Conservation (phyloP, 2,113 vertebrate species). For the Serilophus lunatus region DNA sequence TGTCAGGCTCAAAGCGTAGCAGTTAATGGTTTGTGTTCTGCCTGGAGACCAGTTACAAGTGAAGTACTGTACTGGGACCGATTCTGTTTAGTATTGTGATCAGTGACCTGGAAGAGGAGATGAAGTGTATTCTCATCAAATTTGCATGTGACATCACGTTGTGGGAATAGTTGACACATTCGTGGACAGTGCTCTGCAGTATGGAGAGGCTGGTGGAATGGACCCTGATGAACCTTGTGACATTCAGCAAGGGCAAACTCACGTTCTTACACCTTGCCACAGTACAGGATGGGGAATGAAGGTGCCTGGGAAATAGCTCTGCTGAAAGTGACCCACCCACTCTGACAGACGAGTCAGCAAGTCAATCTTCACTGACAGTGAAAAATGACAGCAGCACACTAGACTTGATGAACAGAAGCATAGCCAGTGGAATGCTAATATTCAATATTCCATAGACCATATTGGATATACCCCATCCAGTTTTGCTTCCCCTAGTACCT, state of each 20-base stretch:
- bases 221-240: rapidly evolving
- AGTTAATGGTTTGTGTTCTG: background rate
- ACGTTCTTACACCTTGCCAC: rapidly evolving
- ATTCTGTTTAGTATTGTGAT: background rate
- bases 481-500: background rate
- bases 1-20: background rate
- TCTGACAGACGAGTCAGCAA: background rate
- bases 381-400: background rate
- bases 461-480: background rate
- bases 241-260: background rate
- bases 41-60: background rate
- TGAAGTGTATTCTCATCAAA: background rate
- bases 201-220: background rate
- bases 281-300: no score
- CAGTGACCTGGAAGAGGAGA: background rate
- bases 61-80: background rate
- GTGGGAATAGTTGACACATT: rapidly evolving
- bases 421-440: background rate
- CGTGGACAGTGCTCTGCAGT: rapidly evolving
- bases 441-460: background rate
- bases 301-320: background rate
- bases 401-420: background rate
- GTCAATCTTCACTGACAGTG: background rate
- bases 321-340: background rate
- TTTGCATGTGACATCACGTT: background rate